Percentiles rank a stretch among this genome's conserved stretches.
Conservation (phyloP, 2,888 invertebrate genomes). For the Pardosa pseudoannulata region DNA sequence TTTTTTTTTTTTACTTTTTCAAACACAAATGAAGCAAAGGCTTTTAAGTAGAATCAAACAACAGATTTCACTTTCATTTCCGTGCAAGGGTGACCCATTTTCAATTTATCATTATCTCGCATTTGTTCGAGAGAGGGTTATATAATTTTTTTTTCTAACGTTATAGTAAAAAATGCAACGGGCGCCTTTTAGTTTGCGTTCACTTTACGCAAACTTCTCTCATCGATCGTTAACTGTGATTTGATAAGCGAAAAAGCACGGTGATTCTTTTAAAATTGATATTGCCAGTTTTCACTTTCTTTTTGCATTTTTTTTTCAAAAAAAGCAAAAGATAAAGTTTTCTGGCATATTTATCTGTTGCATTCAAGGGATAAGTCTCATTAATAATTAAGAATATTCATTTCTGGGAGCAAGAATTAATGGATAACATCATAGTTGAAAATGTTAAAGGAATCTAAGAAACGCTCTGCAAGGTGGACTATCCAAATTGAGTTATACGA, state of each 20-base stretch:
- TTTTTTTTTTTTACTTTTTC: constrained; percentile 14
- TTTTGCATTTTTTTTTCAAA: too few relatives aligned
- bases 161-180: background rate
- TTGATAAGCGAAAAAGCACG: constrained; percentile 33
- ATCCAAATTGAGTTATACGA: too few relatives aligned
- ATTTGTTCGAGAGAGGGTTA: constrained; percentile 1
- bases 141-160: constrained; percentile 1
- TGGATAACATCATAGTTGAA: too few relatives aligned
- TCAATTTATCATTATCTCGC: constrained; percentile 60
- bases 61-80: constrained; percentile 41
- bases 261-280: background rate
- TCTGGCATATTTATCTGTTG: too few relatives aligned
- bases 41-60: constrained; percentile 28
- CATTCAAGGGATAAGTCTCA: too few relatives aligned
- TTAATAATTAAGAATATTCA: too few relatives aligned
- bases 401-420: too few relatives aligned
- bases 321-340: too few relatives aligned
- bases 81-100: constrained; percentile 15
- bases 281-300: too few relatives aligned
- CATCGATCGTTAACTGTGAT: constrained; percentile 28
- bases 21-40: constrained; percentile 40
- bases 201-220: background rate
- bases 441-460: too few relatives aligned
- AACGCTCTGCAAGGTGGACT: too few relatives aligned
- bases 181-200: constrained; percentile 1